Evolutionary conservation across 2,113 vertebrate genomes (phyloP), one percentile per base, ranked within the genome.

Genomic region (Clarias batrachus): DNA sequence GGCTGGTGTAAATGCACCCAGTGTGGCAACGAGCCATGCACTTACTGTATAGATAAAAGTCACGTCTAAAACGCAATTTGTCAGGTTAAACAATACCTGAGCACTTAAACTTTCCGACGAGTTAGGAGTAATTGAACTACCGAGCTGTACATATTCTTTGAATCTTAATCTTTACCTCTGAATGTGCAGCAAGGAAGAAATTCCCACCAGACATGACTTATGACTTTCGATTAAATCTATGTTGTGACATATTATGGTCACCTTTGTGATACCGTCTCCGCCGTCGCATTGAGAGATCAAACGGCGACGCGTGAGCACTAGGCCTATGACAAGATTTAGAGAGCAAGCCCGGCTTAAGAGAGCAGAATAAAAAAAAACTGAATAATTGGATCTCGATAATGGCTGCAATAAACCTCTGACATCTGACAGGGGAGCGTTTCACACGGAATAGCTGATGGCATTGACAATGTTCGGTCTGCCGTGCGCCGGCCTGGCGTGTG

Each of bases 351-450:
- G 19, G 57, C 14, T 41, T 81, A 74, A 76, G 60, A 74, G 56
- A 57, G 12, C 66, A 59, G 86, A 81, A 30, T 73, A 27, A 85
- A 37, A 48, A 73, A 68, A 56, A 82, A 74, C 60, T 74, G 57
- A 81, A 86, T 87, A 85, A 86, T 87, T 82, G 41, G 12, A 63
- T 59, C 66, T 12, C 68, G 82, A 90, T 86, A 84, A 87, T 30
- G 25, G 37, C 70, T 63, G 84, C 70, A 57, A 88, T 81, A 87
- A 21, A 82, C 85, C 84, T 73, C 82, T 81, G 70, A 66, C 59
- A 82, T 83, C 66, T 73, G 48, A n/a, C 63, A 79, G 70, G 60
- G 14, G 65, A 73, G 68, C 80, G 30, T 89, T 88, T 84, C 54
- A 60, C 48, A 25, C 76, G 41, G 76, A 87, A 89, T 83, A 68